Conservation (phyloP, 2,888 invertebrate species). For the Lysandra coridon region DNA sequence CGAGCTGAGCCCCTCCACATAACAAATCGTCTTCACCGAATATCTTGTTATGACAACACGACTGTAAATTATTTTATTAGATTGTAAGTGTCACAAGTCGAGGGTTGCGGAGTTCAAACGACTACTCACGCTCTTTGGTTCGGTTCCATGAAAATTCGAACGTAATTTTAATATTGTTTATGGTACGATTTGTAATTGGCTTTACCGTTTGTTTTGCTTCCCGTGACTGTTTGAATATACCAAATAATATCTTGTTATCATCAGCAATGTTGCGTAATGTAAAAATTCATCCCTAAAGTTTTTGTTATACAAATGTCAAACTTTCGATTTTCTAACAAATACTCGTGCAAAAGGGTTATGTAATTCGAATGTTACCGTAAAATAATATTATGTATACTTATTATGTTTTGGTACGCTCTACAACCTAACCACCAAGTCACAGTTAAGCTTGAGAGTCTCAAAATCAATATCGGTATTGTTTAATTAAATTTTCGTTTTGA, state of each 20-base stretch:
- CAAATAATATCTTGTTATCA: background rate
- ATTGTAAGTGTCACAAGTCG: conserved; percentile 28
- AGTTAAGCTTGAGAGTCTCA: background rate
- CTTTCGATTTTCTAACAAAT: background rate
- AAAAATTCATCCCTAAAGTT: background rate
- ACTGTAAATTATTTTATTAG: conserved; percentile 35
- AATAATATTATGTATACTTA: too few species aligned
- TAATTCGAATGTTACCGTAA: too few species aligned
- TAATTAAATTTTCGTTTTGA: background rate
- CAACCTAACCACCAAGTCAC: too few species aligned
- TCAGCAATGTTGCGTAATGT: background rate
- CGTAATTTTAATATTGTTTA: conserved; percentile 20
- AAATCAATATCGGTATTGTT: background rate
- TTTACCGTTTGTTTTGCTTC: conserved; percentile 3
- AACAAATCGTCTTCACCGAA: conserved; percentile 36
- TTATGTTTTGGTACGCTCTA: too few species aligned
- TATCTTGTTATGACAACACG: conserved; percentile 35
- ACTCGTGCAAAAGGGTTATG: background rate
- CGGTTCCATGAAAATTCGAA: conserved; percentile 11
- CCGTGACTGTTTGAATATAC: background rate
- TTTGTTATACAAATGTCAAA: background rate
- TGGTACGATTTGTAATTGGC: background rate
- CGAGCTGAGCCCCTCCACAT: conserved; percentile 35
- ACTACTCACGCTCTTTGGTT: conserved; percentile 16
- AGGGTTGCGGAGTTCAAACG: conserved; percentile 21